A percentile compares a stretch with the other conserved stretches of the same genome.
Conservation (phyloP, 2,888 invertebrate genomes). For the Eristalis intricaria region DNA sequence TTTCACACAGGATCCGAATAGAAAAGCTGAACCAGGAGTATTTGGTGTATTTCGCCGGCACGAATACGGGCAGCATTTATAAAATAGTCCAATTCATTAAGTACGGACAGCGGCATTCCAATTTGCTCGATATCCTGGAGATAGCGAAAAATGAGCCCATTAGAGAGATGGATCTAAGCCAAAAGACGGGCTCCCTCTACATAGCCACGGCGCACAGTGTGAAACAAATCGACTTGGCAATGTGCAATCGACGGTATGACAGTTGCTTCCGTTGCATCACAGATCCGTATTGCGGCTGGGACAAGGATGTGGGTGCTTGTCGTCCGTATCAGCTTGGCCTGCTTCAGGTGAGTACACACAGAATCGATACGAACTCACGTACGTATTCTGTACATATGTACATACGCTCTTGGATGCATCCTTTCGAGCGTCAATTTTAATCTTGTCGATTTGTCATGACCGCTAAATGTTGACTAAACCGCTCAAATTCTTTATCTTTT, state of each 20-base stretch:
- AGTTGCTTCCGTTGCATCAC: slow-evolving; percentile 95
- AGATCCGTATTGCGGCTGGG: slow-evolving; percentile 99
- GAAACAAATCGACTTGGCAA: slow-evolving; percentile 93
- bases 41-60: slow-evolving; percentile 95
- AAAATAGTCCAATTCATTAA: slow-evolving; percentile 95
- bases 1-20: slow-evolving; percentile 79
- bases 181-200: slow-evolving; percentile 92
- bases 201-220: slow-evolving; percentile 94
- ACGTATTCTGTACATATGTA: too few relatives aligned
- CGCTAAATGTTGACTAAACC: slow-evolving; percentile 68
- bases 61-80: slow-evolving; percentile 92
- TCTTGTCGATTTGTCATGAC: slow-evolving; percentile 62
- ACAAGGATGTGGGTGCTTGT: slow-evolving; percentile 92
- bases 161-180: slow-evolving; percentile 93
- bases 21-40: slow-evolving; percentile 85
- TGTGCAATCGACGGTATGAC: slow-evolving; percentile 95
- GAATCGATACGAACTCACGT: neutral
- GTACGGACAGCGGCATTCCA: slow-evolving; percentile 91
- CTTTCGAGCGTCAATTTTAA: slow-evolving; percentile 35
- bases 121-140: slow-evolving; percentile 94
- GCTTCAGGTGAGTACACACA: slow-evolving; percentile 77
- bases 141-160: slow-evolving; percentile 95
- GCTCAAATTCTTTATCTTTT: slow-evolving; percentile 35
- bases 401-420: neutral
- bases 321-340: slow-evolving; percentile 93